Percentiles rank a stretch among this genome's conserved stretches.
phyloP scores from a whole-genome alignment of 2,113 vertebrate species.

The Chauna torquata region DNA sequence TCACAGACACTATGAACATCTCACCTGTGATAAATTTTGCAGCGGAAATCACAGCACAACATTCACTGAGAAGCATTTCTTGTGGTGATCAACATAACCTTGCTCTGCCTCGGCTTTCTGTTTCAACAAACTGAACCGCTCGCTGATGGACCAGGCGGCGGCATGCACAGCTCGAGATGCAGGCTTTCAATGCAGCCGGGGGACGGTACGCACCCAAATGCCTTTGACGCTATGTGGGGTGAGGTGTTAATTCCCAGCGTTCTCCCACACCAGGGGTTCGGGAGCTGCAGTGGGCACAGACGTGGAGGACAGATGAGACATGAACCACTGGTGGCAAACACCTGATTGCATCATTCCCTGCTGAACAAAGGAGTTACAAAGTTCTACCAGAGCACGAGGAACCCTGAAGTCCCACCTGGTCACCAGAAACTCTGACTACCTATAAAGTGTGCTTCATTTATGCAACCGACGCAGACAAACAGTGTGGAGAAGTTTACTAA shows the following conservation, averaged over 20 bases:
- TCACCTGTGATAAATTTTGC: background rate
- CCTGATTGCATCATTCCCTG: background rate
- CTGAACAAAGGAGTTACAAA: background rate
- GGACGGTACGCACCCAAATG: background rate
- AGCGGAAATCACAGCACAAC: background rate
- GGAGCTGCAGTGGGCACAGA: background rate
- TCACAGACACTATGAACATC: background rate
- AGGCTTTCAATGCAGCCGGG: background rate
- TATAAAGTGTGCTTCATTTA: background rate
- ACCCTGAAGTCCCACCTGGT: background rate
- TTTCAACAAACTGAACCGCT: accelerated
- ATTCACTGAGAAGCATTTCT: background rate
- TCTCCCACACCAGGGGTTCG: background rate
- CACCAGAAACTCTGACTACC: background rate
- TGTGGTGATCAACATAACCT: accelerated
- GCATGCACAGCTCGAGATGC: background rate
- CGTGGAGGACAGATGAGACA: accelerated
- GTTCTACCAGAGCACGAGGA: background rate
- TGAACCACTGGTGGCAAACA: background rate
- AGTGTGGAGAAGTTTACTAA: background rate
- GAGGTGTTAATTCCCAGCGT: background rate
- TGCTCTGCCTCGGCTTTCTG: background rate
- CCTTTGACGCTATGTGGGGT: no score
- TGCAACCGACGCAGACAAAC: background rate
- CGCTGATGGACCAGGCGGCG: accelerated